Evolutionary conservation across 2,113 vertebrate species (phyloP).

Genomic region (Actinemys pallida): DNA sequence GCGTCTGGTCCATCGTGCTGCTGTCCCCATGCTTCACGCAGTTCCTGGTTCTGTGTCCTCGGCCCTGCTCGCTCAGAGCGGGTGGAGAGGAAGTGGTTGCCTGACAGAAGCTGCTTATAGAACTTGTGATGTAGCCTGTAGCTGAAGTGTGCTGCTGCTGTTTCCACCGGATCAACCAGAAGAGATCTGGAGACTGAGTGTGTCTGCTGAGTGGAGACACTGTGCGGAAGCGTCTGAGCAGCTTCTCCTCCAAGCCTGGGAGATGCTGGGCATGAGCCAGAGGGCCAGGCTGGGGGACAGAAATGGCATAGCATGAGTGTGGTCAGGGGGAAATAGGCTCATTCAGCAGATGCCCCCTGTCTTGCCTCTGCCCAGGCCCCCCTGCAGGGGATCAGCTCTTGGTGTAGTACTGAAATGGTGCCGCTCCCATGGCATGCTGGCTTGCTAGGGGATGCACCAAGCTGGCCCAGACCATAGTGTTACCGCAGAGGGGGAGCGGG

Average conservation of each 20-base stretch:
- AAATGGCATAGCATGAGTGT: not conserved
- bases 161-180: not conserved
- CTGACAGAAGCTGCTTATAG: not conserved
- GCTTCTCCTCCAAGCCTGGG: not conserved
- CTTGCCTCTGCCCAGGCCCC: not conserved
- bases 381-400: not conserved
- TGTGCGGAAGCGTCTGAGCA: not conserved
- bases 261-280: not conserved
- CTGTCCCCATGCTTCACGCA: not conserved
- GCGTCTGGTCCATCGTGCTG: not conserved
- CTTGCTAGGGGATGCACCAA: not conserved
- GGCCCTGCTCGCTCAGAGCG: not conserved
- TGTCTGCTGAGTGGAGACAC: not conserved
- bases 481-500: not conserved
- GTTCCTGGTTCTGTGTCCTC: not conserved
- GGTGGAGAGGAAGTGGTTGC: not conserved
- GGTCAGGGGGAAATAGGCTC: not conserved
- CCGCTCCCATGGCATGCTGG: not conserved
- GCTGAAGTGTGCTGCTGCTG: not conserved
- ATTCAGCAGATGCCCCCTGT: not conserved
- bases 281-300: not conserved
- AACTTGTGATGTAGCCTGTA: accelerated
- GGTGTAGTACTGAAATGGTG: not conserved
- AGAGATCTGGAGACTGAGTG: not conserved
- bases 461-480: not conserved